Evolutionary conservation across 1,140 invertebrate genomes (phyloP).

Genomic region (Monomorium pharaonis): DNA sequence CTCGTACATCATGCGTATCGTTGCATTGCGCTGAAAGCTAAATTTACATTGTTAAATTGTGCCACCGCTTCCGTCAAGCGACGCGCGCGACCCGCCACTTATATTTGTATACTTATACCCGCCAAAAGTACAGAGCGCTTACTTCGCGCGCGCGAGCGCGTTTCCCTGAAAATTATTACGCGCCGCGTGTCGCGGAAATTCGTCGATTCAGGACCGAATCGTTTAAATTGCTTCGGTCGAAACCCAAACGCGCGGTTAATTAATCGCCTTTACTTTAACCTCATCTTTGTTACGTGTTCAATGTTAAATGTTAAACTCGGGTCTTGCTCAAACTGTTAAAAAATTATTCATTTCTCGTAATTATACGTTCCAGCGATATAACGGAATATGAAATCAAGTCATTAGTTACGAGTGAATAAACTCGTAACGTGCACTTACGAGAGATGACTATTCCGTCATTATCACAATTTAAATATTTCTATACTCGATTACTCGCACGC

Average conservation of each 20-base stretch:
- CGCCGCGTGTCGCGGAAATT: neutral
- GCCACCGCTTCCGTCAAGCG: conserved; percentile 38
- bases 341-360: conserved; percentile 43
- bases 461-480: conserved; percentile 58
- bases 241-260: neutral
- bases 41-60: conserved; percentile 67
- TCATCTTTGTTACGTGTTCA: neutral
- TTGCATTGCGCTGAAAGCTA: conserved; percentile 60
- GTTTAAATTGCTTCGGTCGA: conserved; percentile 29
- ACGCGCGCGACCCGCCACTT: neutral
- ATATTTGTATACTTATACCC: conserved; percentile 42
- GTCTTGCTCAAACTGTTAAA: conserved; percentile 1
- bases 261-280: neutral
- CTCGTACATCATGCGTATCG: conserved; percentile 62
- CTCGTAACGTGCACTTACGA: conserved; percentile 48
- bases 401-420: conserved; percentile 58
- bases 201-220: no score
- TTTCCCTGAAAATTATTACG: no score
- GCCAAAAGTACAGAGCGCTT: neutral
- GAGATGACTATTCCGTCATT: conserved; percentile 51
- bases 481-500: conserved; percentile 38
- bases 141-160: neutral
- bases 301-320: neutral
- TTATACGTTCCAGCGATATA: conserved; percentile 34
- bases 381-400: conserved; percentile 57